Conservation (phyloP, 2,797 vertebrate species). For the Thamnophis elegans region DNA sequence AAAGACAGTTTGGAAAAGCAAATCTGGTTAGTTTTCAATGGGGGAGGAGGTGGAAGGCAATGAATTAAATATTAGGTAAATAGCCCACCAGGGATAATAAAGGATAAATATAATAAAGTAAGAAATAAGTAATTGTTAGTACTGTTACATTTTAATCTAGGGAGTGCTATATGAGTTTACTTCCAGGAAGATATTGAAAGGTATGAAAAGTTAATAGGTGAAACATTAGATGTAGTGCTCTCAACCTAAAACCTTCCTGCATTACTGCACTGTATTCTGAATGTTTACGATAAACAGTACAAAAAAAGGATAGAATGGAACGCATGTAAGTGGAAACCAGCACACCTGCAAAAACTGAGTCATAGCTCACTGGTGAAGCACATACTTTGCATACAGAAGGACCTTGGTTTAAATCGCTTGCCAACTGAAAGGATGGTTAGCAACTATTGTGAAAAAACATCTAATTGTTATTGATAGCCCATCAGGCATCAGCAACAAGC, state of each 20-base stretch:
- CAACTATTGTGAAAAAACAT: neutral
- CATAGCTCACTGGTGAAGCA: neutral
- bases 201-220: neutral
- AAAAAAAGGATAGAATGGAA: accelerated
- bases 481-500: neutral
- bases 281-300: neutral
- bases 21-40: constrained; percentile 1
- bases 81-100: neutral
- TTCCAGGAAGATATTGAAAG: neutral
- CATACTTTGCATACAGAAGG: neutral
- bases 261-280: neutral
- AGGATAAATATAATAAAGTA: neutral
- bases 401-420: neutral
- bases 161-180: neutral
- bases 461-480: neutral
- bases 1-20: neutral
- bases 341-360: neutral
- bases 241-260: neutral
- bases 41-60: neutral
- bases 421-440: neutral
- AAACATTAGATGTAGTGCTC: neutral
- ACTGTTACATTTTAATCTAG: neutral
- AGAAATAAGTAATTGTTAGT: neutral
- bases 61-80: neutral
- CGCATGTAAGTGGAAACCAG: neutral